Conservation (phyloP, 2,888 invertebrate genomes). For the Pollenia griseotomentosa region DNA sequence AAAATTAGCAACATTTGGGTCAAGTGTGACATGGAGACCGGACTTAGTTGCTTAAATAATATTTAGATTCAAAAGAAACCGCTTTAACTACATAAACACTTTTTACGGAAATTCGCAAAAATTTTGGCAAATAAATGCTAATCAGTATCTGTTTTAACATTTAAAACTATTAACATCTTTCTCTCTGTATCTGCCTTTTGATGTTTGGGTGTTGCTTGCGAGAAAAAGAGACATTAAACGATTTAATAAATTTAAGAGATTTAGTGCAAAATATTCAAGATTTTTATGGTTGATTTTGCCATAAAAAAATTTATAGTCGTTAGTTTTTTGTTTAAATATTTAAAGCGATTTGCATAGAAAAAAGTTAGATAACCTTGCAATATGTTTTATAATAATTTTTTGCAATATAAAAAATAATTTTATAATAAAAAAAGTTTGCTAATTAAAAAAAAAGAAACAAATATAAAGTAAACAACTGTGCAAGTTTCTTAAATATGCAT, state of each 20-base stretch:
- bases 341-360: constrained; percentile 18
- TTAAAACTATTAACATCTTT: constrained; percentile 26
- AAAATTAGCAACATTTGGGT: constrained; percentile 50
- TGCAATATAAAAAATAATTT: constrained; percentile 1
- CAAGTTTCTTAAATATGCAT: not conserved
- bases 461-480: too few species aligned
- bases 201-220: not conserved
- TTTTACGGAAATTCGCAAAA: constrained; percentile 25
- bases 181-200: too few species aligned
- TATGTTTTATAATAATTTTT: not conserved
- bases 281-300: not conserved
- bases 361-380: constrained; percentile 30
- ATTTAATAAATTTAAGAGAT: constrained; percentile 11
- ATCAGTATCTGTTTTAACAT: constrained; percentile 16
- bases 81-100: not conserved
- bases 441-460: too few species aligned
- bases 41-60: constrained; percentile 14
- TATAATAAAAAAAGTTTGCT: too few species aligned
- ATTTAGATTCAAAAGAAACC: constrained; percentile 36
- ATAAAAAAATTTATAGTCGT: not conserved
- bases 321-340: constrained; percentile 3
- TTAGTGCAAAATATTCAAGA: not conserved
- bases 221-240: not conserved
- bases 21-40: constrained; percentile 47
- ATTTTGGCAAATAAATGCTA: constrained; percentile 50